These are phyloP conservation scores for Hippotragus niger DNA, from an alignment of 2,113 vertebrate genomes.

Conservation along the genomic window DNA sequence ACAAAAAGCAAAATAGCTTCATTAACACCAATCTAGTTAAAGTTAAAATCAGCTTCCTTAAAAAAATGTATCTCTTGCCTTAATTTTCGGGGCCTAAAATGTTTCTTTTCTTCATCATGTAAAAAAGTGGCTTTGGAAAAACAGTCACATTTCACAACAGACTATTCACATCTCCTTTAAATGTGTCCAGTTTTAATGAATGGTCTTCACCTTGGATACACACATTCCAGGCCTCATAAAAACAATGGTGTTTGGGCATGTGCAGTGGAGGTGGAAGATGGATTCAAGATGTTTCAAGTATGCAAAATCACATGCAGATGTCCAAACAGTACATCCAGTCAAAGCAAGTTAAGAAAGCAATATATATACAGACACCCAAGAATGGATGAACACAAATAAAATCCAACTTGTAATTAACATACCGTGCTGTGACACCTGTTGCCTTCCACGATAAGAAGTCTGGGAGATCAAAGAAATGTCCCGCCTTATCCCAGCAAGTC, in stretches of 20 bases:
- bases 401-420: conserved; percentile 71
- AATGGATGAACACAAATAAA: conserved; percentile 62
- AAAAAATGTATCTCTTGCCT: neutral
- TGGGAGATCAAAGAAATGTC: conserved; percentile 95
- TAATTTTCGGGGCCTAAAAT: neutral
- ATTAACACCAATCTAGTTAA: neutral
- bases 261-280: conserved; percentile 73
- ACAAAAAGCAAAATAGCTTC: neutral
- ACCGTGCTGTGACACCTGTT: conserved; percentile 92
- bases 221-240: conserved; percentile 60
- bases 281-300: conserved; percentile 83
- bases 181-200: conserved; percentile 44
- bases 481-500: conserved; percentile 84
- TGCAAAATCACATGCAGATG: conserved; percentile 82
- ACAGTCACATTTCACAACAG: neutral
- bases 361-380: conserved; percentile 21
- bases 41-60: neutral
- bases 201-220: conserved; percentile 32
- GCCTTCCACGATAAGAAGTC: conserved; percentile 98
- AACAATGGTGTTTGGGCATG: conserved; percentile 70
- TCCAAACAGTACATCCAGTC: conserved; percentile 72
- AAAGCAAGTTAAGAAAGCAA: conserved; percentile 76
- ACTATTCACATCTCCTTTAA: conserved; percentile 1
- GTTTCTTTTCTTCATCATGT: neutral
- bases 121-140: conserved; percentile 22